Conservation (phyloP, 2,113 vertebrate species). For the Vulpes vulpes region DNA sequence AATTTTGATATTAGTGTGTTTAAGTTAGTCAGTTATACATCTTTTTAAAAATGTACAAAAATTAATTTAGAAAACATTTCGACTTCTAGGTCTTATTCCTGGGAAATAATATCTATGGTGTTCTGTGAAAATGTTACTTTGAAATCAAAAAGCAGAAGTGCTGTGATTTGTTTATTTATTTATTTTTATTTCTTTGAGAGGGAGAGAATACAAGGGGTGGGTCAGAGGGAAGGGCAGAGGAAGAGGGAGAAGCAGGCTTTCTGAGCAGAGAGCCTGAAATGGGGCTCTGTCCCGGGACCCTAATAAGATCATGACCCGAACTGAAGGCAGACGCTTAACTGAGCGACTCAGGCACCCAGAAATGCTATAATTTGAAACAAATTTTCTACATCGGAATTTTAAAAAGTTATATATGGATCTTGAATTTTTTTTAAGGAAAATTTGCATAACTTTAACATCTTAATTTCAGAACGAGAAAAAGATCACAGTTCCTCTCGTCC, state of each 20-base stretch:
- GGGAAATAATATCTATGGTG: slow-evolving; percentile 29
- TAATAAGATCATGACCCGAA: neutral
- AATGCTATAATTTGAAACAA: slow-evolving; percentile 50
- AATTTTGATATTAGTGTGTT: slow-evolving; percentile 48
- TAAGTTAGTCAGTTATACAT: neutral
- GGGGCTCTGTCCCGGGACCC: neutral
- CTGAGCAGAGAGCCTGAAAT: neutral
- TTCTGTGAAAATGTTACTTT: slow-evolving; percentile 62
- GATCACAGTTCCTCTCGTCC: slow-evolving; percentile 95
- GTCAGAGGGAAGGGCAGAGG: neutral
- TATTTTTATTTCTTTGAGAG: neutral
- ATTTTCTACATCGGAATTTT: slow-evolving; percentile 42
- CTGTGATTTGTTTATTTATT: neutral
- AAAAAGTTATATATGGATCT: slow-evolving; percentile 8
- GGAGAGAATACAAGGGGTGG: neutral
- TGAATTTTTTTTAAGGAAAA: slow-evolving; percentile 38
- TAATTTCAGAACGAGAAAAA: slow-evolving; percentile 93
- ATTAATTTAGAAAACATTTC: slow-evolving; percentile 49
- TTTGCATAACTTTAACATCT: slow-evolving; percentile 46
- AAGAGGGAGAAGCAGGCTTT: neutral
- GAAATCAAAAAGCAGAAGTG: slow-evolving; percentile 44
- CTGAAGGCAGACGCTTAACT: neutral
- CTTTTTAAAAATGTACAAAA: slow-evolving; percentile 16
- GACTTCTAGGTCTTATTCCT: slow-evolving; percentile 48
- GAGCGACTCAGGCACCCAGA: neutral